Conservation (phyloP, 2,888 invertebrate species). For the Entomobrya multifasciata region DNA sequence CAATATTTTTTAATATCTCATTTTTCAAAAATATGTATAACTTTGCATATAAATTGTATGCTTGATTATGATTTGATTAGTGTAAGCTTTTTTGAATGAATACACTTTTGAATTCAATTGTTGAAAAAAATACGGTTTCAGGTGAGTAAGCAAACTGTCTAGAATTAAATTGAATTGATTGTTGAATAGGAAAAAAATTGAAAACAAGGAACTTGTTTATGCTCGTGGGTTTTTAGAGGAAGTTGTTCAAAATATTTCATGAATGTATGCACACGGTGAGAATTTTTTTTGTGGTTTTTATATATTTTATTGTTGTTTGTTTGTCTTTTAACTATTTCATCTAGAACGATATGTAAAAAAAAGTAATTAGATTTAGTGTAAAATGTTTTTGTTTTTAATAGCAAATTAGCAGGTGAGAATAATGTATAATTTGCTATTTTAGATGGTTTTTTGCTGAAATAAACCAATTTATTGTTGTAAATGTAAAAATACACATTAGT, state of each 20-base stretch:
- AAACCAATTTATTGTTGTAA: no score
- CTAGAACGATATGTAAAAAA: background rate
- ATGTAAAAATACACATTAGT: no score
- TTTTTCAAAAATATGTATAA: no score
- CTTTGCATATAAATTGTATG: no score
- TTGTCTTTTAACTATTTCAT: background rate
- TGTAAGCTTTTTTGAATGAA: background rate
- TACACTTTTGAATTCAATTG: background rate
- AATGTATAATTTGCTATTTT: no score
- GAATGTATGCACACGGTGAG: background rate
- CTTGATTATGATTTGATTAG: no score
- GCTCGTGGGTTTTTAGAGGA: background rate
- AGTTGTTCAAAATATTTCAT: background rate
- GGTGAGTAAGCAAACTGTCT: conserved; percentile 1
- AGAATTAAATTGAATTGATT: background rate
- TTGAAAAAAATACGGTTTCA: background rate
- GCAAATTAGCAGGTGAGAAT: no score
- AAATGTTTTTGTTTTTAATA: no score
- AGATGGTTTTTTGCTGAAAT: no score
- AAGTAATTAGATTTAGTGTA: no score
- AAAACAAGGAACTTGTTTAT: background rate
- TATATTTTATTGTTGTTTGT: no score
- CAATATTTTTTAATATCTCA: no score
- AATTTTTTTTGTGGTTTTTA: background rate
- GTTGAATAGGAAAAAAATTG: background rate